Evolutionary conservation across 2,113 vertebrate species (phyloP), one percentile per base, ranked within the genome.

Genomic region (Podarcis cretensis): DNA sequence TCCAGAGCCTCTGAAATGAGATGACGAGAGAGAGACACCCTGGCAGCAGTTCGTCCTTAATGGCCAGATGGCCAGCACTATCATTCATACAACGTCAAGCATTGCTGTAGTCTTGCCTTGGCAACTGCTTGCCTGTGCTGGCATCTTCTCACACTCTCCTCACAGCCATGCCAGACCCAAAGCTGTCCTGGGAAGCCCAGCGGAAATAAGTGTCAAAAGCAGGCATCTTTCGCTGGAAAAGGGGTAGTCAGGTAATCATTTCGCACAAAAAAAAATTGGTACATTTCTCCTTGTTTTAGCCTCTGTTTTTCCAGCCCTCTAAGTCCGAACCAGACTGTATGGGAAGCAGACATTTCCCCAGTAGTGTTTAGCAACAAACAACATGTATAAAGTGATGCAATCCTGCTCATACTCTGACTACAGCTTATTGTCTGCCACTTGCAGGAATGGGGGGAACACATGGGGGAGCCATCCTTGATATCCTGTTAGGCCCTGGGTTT

Each of bases 81-180:
- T 92, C 95, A 90, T 96, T 91, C 94, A 95, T 89, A 90, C 93
- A 93, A 95, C 92, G 90, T 94, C 94, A 95, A 93, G 94, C 95
- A 94, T 96, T 95, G 96, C 96, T 96, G 92, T 84, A 93, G 95
- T 93, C 93, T 90, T 96, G 95, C 95, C 96, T 95, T 97, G 97
- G 97, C 96, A 97, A 97, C 97, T 96, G 96, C 94, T 94, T 95
- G 93, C 92, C 96, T 95, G 96, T 96, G 95, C 94, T 96, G 96
- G 96, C 95, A 95, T 97, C 96, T 96, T 96, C 95, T 96, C 95
- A 93, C 94, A 93, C 87, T 89, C 93, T 87, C 90, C 89, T 86
- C 89, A 92, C 90, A 92, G 84, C 37, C 89, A 93, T 96, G 94
- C 94, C 94, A 95, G 94, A 90, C 83, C 65, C 92, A 93, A 89